phyloP scores from a whole-genome alignment of 2,797 vertebrate genomes.

The Alauda arvensis region DNA sequence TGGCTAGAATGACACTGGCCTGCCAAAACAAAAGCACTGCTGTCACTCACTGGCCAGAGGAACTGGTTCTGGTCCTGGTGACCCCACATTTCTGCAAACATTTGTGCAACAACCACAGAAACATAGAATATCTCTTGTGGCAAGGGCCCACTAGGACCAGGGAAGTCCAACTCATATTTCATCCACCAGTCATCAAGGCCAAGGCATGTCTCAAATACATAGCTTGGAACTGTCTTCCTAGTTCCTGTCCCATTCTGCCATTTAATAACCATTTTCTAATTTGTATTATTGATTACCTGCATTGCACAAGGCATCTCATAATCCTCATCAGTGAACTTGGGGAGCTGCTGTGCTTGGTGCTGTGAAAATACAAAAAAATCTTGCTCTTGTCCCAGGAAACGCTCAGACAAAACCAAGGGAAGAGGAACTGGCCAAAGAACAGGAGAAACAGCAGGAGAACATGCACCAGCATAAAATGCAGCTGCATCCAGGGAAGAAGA shows the following conservation, averaged over 20 bases:
- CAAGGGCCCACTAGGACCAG: neutral
- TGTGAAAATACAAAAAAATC: neutral
- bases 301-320: neutral
- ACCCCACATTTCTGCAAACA: neutral
- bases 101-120: neutral
- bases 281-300: neutral
- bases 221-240: neutral
- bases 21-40: constrained; percentile 25
- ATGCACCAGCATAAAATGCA: neutral
- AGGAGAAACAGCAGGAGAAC: neutral
- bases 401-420: neutral
- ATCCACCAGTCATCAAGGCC: neutral
- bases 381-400: neutral
- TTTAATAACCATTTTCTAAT: neutral
- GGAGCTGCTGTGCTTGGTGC: neutral
- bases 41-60: neutral
- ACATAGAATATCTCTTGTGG: accelerated
- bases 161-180: neutral
- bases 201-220: neutral
- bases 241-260: neutral
- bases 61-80: neutral
- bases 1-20: neutral
- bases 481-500: neutral
- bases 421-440: neutral
- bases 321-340: neutral